Percentiles rank a stretch among this genome's conserved stretches.
These are phyloP conservation scores for Aramus guarauna DNA, from an alignment of 2,113 vertebrate species.

Conservation along the genomic window DNA sequence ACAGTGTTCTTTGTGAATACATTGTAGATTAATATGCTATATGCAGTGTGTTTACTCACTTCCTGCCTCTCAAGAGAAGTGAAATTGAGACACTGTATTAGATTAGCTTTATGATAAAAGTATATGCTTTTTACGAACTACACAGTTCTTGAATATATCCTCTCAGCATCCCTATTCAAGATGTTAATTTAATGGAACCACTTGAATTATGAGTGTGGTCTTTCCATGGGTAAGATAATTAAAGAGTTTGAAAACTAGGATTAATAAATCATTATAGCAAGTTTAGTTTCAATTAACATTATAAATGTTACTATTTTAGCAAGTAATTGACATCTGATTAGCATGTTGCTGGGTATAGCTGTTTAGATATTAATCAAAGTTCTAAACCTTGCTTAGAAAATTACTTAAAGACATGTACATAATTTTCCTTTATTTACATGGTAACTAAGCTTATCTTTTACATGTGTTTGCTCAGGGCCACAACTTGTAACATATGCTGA, in stretches of 20 bases:
- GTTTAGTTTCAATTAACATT: constrained; percentile 69
- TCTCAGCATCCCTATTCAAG: background rate
- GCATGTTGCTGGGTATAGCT: constrained; percentile 22
- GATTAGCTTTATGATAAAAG: background rate
- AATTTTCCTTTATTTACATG: constrained; percentile 27
- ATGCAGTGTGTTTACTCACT: background rate
- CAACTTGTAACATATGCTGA: background rate
- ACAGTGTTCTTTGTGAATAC: background rate
- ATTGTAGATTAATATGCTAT: background rate
- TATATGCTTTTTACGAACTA: background rate
- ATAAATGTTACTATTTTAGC: constrained; percentile 60
- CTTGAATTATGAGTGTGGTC: constrained; percentile 31
- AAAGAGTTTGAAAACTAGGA: constrained; percentile 66
- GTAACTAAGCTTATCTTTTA: background rate
- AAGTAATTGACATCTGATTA: constrained; percentile 70
- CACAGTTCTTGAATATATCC: background rate
- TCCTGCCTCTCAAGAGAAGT: background rate
- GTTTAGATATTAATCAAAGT: constrained; percentile 56
- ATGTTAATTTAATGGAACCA: constrained; percentile 32
- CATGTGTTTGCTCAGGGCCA: background rate
- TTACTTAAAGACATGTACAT: background rate
- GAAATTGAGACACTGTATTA: background rate
- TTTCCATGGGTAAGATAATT: constrained; percentile 55
- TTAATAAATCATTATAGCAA: constrained; percentile 70
- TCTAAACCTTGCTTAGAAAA: constrained; percentile 35